Evolutionary conservation across 2,888 invertebrate species (phyloP).

Genomic region (Micropterix aruncella): DNA sequence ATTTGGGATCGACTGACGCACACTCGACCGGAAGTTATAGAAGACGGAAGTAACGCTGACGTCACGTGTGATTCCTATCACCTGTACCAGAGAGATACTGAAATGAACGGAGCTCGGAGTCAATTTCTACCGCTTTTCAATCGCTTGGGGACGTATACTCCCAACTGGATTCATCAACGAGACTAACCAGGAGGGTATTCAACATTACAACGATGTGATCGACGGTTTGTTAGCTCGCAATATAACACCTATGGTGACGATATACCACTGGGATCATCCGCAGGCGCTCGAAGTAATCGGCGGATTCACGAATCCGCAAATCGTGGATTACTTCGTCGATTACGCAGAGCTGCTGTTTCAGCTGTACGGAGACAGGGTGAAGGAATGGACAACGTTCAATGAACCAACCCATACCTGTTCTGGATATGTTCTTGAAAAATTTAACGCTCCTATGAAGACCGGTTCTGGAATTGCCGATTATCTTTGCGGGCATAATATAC

Average conservation of each 20-base stretch:
- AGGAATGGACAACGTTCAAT: neutral
- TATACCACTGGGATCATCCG: slow-evolving; percentile 21
- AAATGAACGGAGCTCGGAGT: neutral
- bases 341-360: slow-evolving; percentile 16
- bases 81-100: neutral
- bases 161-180: neutral
- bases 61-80: neutral
- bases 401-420: neutral
- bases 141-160: neutral
- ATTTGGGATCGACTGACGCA: slow-evolving; percentile 1
- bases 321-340: slow-evolving; percentile 18
- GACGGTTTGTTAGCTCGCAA: neutral
- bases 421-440: slow-evolving; percentile 19
- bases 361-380: neutral
- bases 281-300: slow-evolving; percentile 16
- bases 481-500: slow-evolving; percentile 38
- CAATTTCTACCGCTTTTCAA: neutral
- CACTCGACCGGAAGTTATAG: neutral
- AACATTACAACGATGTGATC: neutral
- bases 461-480: slow-evolving; percentile 33
- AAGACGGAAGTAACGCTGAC: neutral
- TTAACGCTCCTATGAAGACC: slow-evolving; percentile 24
- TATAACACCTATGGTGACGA: neutral
- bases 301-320: slow-evolving; percentile 17
- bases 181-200: neutral